Percentiles rank a stretch among this genome's conserved stretches.
Conservation (phyloP, 2,113 vertebrate species). For the Megaleporinus macrocephalus region DNA sequence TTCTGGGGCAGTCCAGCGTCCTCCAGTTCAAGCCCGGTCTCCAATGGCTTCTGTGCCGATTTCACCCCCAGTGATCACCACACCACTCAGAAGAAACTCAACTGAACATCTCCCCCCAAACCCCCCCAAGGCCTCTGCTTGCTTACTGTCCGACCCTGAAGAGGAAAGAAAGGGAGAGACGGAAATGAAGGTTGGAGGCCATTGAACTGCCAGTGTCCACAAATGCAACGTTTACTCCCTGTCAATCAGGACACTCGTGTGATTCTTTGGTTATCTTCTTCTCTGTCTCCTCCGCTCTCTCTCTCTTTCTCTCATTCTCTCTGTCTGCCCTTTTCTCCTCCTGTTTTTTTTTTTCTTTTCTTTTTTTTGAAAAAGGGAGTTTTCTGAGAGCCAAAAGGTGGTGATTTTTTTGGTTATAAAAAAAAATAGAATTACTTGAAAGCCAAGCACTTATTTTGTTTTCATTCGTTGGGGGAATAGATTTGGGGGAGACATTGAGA, state of each 20-base stretch:
- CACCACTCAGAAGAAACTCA: conserved; percentile 82
- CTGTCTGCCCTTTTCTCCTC: conserved; percentile 41
- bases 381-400: conserved; percentile 68
- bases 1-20: conserved; percentile 69
- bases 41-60: conserved; percentile 94
- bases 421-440: conserved; percentile 78
- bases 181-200: neutral
- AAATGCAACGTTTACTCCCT: conserved; percentile 60
- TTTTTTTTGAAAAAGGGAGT: conserved; percentile 56
- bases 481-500: neutral
- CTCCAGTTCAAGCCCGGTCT: conserved; percentile 66
- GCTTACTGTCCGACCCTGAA: neutral
- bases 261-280: conserved; percentile 26
- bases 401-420: conserved; percentile 67
- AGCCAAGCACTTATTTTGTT: conserved; percentile 75
- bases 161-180: neutral
- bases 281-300: neutral
- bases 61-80: conserved; percentile 84
- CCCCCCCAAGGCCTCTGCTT: neutral
- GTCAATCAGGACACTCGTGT: conserved; percentile 55
- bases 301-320: conserved; percentile 1
- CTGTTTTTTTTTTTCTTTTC: conserved; percentile 32
- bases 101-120: conserved; percentile 75
- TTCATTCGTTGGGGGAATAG: conserved; percentile 53
- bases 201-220: conserved; percentile 58